Evolutionary conservation across 2,113 vertebrate genomes (phyloP).

Genomic region (Nibea albiflora): DNA sequence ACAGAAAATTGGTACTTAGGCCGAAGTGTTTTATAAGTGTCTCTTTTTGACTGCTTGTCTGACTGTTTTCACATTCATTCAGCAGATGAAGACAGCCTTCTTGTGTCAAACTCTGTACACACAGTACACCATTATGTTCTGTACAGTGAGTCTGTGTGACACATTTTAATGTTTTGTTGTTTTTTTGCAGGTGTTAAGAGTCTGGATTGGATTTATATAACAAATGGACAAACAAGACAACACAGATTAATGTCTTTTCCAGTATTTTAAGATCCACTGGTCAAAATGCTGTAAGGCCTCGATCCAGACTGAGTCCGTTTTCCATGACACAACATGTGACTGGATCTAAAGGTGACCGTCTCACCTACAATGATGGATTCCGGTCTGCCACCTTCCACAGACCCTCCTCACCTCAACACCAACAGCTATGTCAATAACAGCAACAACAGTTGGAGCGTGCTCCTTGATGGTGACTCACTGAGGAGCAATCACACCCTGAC

Average conservation of each 20-base stretch:
- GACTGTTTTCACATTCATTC: too few species aligned
- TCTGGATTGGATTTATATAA: constrained; percentile 30
- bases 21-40: background rate
- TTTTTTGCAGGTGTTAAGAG: constrained; percentile 55
- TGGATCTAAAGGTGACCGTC: constrained; percentile 25
- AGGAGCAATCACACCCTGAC: constrained; percentile 63
- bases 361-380: constrained; percentile 68
- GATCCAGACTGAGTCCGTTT: constrained; percentile 20
- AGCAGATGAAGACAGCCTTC: background rate
- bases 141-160: background rate
- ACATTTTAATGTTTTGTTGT: background rate
- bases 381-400: constrained; percentile 42
- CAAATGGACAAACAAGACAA: constrained; percentile 14
- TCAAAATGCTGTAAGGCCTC: background rate
- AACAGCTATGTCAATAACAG: constrained; percentile 40
- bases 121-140: background rate
- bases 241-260: background rate
- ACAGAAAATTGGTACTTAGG: background rate
- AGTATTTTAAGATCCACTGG: background rate
- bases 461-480: constrained; percentile 9
- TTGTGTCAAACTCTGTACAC: background rate
- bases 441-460: constrained; percentile 52
- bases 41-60: too few species aligned
- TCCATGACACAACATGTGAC: constrained; percentile 65
- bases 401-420: constrained; percentile 41